phyloP scores from a whole-genome alignment of 2,888 invertebrate species.

The Allacma fusca region DNA sequence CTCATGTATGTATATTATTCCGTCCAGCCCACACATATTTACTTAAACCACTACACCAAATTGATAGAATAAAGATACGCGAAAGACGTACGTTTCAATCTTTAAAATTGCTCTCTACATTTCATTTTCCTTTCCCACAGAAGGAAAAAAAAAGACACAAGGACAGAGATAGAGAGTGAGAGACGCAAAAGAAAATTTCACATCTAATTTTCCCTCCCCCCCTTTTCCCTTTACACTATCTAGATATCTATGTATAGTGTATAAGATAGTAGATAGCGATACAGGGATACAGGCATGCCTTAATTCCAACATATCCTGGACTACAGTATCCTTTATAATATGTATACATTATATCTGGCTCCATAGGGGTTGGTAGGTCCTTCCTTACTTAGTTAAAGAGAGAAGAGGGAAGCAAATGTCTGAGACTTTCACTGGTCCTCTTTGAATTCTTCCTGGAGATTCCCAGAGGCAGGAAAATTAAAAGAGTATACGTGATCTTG shows the following conservation, averaged over 20 bases:
- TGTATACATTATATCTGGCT: no score
- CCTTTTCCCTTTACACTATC: conserved; percentile 16
- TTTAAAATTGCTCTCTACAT: conserved; percentile 58
- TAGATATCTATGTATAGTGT: no score
- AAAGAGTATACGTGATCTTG: conserved; percentile 54
- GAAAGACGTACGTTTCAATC: conserved; percentile 56
- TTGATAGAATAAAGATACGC: conserved; percentile 46
- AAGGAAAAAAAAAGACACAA: conserved; percentile 2
- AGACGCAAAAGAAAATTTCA: conserved; percentile 49
- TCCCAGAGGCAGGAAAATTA: not conserved
- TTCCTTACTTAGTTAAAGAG: no score
- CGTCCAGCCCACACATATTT: not conserved
- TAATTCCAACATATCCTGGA: no score
- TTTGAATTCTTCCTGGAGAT: not conserved
- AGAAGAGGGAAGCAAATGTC: not conserved
- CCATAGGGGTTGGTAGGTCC: no score
- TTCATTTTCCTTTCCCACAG: conserved; percentile 45
- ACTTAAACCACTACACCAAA: conserved; percentile 39
- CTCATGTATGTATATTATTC: no score
- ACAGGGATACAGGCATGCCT: no score
- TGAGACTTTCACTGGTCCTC: conserved; percentile 17
- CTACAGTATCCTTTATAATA: no score
- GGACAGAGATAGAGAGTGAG: conserved; percentile 1
- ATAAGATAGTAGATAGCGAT: no score
- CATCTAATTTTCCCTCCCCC: conserved; percentile 49